phyloP scores from a whole-genome alignment of 1,140 invertebrate genomes.

The Coenobita brevimanus region DNA sequence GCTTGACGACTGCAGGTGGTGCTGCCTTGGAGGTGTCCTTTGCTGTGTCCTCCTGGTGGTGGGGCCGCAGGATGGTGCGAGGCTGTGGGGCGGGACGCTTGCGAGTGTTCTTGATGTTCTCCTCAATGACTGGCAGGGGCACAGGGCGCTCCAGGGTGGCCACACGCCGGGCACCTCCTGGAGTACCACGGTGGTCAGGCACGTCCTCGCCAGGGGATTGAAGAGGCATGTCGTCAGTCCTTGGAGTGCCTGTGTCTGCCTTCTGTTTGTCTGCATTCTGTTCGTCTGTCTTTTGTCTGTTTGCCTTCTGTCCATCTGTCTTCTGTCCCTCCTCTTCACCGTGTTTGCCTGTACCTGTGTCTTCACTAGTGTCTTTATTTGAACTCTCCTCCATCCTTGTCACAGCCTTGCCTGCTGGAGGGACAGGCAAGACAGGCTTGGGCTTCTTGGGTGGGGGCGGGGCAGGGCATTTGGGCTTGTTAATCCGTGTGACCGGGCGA shows the following conservation, averaged over 20 bases:
- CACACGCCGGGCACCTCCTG: neutral
- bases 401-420: neutral
- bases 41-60: neutral
- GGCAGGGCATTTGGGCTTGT: constrained; percentile 53
- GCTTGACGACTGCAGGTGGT: constrained; percentile 34
- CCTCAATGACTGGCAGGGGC: constrained; percentile 46
- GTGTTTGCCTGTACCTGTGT: neutral
- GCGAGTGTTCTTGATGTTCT: constrained; percentile 41
- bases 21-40: neutral
- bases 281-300: neutral
- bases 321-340: neutral
- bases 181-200: neutral
- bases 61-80: neutral
- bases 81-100: constrained; percentile 56
- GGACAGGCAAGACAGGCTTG: neutral
- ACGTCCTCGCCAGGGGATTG: neutral
- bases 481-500: constrained; percentile 9
- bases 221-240: neutral
- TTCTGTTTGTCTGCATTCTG: neutral
- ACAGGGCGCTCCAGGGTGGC: constrained; percentile 1
- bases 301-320: no score
- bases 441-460: constrained; percentile 53
- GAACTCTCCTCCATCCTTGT: neutral
- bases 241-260: no score
- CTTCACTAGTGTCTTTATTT: neutral